Base-by-base conservation (phyloP, 2,113 vertebrate species). In the Pyrgilauda ruficollis region DNA sequence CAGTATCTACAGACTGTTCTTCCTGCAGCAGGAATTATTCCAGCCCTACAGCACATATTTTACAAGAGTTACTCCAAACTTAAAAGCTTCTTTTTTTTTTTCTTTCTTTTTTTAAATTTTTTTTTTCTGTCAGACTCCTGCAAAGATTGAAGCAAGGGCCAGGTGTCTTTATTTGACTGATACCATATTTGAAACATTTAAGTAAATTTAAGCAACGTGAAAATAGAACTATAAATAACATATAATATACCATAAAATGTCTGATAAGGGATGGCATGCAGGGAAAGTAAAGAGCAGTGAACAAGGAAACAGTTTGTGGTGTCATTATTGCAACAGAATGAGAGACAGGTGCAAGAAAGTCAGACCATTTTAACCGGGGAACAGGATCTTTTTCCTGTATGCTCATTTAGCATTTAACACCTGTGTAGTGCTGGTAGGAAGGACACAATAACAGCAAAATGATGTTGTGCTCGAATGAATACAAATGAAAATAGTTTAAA, bases 101-200 rank as follows among this genome's bases (percentile, higher is more conserved):
- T 33, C n/a, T n/a, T n/a, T n/a, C n/a, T n/a, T n/a, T n/a, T n/a
- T n/a, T n/a, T n/a, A n/a, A n/a, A n/a, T n/a, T n/a, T n/a, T n/a
- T n/a, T n/a, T n/a, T n/a, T n/a, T n/a, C n/a, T n/a, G n/a, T n/a
- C n/a, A n/a, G n/a, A 46, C 11, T 75, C 55, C 98, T 99, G 74
- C 56, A 93, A 96, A 91, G 50, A 89, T 84, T 22, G 96, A 95
- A 92, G 46, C 30, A 93, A 90, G 27, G 21, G 23, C 13, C 70
- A 44, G 62, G 17, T 52, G 39, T 31, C 64, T 92, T 95, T 68
- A 41, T 47, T 67, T 94, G 28, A 24, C 52, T 43, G n/a, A 86
- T 6, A 50, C 10, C 8, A 33, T 31, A 7, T 15, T 49, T 62
- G 74, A 52, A 86, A 69, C 49, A 74, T 39, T 6, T 55, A 44